A percentile compares a stretch with the other conserved stretches of the same genome.
Evolutionary conservation across 2,113 vertebrate genomes (phyloP).

Genomic region (Perognathus longimembris): DNA sequence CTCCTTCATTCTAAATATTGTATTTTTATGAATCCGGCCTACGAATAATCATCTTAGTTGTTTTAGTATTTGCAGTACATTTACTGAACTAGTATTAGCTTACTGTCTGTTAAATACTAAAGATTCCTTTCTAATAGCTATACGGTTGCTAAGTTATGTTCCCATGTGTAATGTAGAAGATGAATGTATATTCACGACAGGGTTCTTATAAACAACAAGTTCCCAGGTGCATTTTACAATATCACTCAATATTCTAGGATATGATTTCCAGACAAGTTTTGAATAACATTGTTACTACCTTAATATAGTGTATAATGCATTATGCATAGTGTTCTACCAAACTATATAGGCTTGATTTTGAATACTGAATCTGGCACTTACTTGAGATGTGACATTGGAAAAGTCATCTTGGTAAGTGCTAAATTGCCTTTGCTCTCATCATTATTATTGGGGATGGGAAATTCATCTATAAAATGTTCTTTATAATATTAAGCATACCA

Average conservation of each 20-base stretch:
- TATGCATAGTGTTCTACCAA: not conserved
- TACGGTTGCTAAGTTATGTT: conserved; percentile 46
- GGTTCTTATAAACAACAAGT: conserved; percentile 55
- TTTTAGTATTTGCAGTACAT: conserved; percentile 26
- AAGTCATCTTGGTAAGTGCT: not conserved
- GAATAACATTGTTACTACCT: conserved; percentile 13
- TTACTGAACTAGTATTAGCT: conserved; percentile 54
- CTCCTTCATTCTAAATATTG: not conserved
- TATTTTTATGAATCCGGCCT: conserved; percentile 42
- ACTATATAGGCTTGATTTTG: conserved; percentile 52
- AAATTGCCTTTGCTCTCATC: not conserved
- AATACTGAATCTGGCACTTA: conserved; percentile 36
- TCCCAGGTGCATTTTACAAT: conserved; percentile 47
- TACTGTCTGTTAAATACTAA: conserved; percentile 36
- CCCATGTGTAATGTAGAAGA: conserved; percentile 41
- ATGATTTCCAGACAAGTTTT: conserved; percentile 34
- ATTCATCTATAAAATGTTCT: not conserved
- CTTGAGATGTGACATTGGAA: not conserved
- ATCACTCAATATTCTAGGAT: conserved; percentile 36
- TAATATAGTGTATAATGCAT: not conserved
- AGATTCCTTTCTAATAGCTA: not conserved
- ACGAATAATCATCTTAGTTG: conserved; percentile 32
- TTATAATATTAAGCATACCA: not conserved
- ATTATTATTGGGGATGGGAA: not conserved
- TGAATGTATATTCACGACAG: conserved; percentile 47